Conservation (phyloP, 92 coral and sea anemone species). For the Phenganax subtilis region DNA sequence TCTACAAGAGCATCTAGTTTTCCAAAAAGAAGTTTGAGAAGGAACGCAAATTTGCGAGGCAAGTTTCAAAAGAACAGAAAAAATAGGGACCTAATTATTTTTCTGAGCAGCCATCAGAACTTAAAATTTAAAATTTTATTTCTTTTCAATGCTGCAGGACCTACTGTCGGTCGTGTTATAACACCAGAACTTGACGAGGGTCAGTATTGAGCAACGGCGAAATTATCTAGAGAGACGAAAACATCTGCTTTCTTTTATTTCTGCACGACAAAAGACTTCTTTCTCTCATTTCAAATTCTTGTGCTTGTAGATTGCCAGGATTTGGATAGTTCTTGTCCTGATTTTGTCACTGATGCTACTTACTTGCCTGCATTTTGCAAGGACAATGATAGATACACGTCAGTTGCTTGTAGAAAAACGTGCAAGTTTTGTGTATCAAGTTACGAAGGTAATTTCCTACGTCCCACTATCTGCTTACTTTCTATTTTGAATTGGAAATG, state of each 20-base stretch:
- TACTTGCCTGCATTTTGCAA: conserved; percentile 24
- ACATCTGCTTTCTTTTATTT: neutral
- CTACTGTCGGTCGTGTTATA: too few relatives aligned
- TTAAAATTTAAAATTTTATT: too few relatives aligned
- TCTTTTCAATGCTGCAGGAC: too few relatives aligned
- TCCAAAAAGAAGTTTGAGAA: too few relatives aligned
- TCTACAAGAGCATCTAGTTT: too few relatives aligned
- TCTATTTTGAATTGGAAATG: neutral
- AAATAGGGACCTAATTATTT: too few relatives aligned
- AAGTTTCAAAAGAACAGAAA: too few relatives aligned
- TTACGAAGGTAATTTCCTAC: neutral
- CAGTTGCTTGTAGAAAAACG: conserved; percentile 23
- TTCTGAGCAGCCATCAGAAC: too few relatives aligned
- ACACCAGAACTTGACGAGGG: too few relatives aligned
- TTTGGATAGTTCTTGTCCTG: neutral
- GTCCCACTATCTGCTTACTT: neutral
- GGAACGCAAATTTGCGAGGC: too few relatives aligned
- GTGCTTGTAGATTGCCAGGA: conserved; percentile 9
- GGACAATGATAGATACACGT: conserved; percentile 22
- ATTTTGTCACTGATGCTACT: conserved; percentile 1
- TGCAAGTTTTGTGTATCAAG: conserved; percentile 20
- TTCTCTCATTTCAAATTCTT: neutral
- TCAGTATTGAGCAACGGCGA: too few relatives aligned
- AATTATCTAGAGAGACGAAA: too few relatives aligned
- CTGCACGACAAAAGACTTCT: neutral